A percentile compares a stretch with the other conserved stretches of the same genome.
phyloP scores from a whole-genome alignment of 2,888 invertebrate species.

The Hermodice carunculata region DNA sequence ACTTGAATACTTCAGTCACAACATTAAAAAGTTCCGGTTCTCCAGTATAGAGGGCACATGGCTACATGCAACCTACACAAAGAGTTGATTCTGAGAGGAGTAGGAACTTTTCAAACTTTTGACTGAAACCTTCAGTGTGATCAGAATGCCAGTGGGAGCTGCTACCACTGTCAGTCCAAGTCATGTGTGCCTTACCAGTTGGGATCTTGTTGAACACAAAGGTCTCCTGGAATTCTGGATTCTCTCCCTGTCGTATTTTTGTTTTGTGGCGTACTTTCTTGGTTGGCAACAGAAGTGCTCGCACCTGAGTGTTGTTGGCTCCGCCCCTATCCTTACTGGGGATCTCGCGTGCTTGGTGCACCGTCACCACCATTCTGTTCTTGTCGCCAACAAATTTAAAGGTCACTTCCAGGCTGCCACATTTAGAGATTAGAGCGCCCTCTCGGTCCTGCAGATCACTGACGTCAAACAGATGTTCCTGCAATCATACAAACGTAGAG shows the following conservation, averaged over 20 bases:
- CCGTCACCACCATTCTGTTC: slow-evolving; percentile 91
- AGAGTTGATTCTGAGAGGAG: too few species aligned
- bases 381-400: slow-evolving; percentile 91
- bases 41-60: too few species aligned
- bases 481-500: too few species aligned
- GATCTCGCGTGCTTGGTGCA: slow-evolving; percentile 87
- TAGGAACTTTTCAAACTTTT: too few species aligned
- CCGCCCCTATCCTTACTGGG: slow-evolving; percentile 73
- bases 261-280: slow-evolving; percentile 96
- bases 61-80: too few species aligned
- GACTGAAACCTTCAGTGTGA: too few species aligned
- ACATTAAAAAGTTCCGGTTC: too few species aligned
- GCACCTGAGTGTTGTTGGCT: slow-evolving; percentile 73
- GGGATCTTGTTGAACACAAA: slow-evolving; percentile 92
- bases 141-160: too few species aligned
- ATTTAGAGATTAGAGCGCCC: slow-evolving; percentile 62
- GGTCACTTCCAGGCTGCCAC: slow-evolving; percentile 88
- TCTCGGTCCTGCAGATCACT: slow-evolving; percentile 68
- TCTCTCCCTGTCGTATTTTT: slow-evolving; percentile 90
- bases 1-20: too few species aligned
- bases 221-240: slow-evolving; percentile 93
- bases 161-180: too few species aligned
- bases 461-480: slow-evolving; percentile 55
- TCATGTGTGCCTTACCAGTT: slow-evolving; percentile 83
- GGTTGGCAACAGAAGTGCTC: slow-evolving; percentile 87